A percentile compares a stretch with the other conserved stretches of the same genome.
Evolutionary conservation across 2,888 invertebrate genomes (phyloP).

Genomic region (Cylloceria caligata): DNA sequence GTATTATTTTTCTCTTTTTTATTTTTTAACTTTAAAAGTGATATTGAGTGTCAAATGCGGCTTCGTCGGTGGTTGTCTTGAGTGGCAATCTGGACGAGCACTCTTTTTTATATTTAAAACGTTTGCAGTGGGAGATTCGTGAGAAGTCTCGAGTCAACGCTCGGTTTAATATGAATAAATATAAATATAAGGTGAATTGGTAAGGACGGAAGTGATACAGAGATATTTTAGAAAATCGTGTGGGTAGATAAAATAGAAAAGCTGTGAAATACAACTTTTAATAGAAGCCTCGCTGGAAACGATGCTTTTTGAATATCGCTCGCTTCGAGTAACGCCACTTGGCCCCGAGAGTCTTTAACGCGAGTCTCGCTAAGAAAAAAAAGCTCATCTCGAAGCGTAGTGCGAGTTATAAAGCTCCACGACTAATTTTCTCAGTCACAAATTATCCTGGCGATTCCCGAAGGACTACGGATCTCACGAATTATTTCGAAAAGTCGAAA

Average conservation of each 20-base stretch:
- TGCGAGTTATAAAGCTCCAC: neutral
- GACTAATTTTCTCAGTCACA: slow-evolving; percentile 10
- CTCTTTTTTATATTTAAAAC: neutral
- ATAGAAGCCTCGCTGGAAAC: slow-evolving; percentile 80
- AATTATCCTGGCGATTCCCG: neutral
- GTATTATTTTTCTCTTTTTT: neutral
- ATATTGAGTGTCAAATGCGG: neutral
- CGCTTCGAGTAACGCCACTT: slow-evolving; percentile 75
- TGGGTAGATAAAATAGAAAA: neutral
- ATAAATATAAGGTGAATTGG: slow-evolving; percentile 3
- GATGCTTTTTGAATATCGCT: slow-evolving; percentile 75
- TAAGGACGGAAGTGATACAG: neutral
- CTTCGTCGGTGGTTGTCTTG: slow-evolving; percentile 28
- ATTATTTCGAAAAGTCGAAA: neutral
- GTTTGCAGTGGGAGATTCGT: neutral
- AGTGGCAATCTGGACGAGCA: slow-evolving; percentile 27
- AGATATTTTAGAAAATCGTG: neutral
- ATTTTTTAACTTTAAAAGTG: neutral
- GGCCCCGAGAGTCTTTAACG: slow-evolving; percentile 73
- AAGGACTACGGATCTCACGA: neutral
- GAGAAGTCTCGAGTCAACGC: neutral
- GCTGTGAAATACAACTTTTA: slow-evolving; percentile 54
- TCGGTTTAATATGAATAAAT: neutral
- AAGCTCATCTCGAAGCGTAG: slow-evolving; percentile 73
- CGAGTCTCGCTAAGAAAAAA: slow-evolving; percentile 77